A percentile compares a stretch with the other conserved stretches of the same genome.
These are phyloP conservation scores for Diglossa cyanea DNA, from an alignment of 2,797 vertebrate species.

Conservation along the genomic window DNA sequence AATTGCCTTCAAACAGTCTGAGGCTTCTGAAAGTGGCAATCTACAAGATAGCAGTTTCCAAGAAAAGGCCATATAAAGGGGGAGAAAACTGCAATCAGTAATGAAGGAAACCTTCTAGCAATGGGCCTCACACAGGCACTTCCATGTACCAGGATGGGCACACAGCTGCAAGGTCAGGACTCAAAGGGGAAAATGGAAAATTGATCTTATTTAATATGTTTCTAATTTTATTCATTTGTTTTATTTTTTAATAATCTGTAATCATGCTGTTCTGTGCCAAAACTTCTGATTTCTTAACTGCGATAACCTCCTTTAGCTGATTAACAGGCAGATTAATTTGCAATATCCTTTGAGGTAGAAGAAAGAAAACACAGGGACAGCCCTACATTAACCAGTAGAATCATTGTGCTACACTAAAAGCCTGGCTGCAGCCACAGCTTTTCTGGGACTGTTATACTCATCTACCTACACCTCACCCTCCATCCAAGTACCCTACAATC, in stretches of 20 bases:
- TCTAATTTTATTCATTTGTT: background rate
- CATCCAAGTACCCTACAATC: rapidly evolving
- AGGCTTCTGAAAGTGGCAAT: background rate
- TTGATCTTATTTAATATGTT: background rate
- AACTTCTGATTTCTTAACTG: background rate
- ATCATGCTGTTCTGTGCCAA: background rate
- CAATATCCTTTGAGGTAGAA: background rate
- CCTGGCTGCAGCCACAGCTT: background rate
- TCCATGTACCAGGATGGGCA: background rate
- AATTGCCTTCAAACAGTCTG: background rate
- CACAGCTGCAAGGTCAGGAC: background rate
- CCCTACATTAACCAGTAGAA: background rate
- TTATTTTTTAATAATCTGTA: background rate
- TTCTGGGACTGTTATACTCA: background rate
- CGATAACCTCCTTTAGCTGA: background rate
- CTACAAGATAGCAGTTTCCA: background rate
- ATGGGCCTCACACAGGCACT: background rate
- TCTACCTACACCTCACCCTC: background rate
- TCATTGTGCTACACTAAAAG: background rate
- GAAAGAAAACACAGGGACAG: background rate
- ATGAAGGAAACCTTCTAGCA: background rate
- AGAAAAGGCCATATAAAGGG: background rate
- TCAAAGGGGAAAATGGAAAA: background rate
- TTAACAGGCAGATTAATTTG: background rate
- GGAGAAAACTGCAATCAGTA: background rate